Percentiles rank a stretch among this genome's conserved stretches.
phyloP scores from a whole-genome alignment of 2,888 invertebrate genomes.

The Rhamnusium bicolor region DNA sequence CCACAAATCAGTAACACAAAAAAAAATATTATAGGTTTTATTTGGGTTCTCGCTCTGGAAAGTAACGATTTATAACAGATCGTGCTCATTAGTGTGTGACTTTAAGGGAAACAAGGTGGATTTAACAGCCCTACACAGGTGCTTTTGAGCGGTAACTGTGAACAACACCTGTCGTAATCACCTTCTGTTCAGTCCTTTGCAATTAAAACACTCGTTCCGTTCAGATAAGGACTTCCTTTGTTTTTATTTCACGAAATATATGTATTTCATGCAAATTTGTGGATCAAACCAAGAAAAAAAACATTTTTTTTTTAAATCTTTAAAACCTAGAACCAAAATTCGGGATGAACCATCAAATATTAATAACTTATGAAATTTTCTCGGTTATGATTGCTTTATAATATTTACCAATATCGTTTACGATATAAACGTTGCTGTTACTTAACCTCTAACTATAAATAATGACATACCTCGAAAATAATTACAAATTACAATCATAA shows the following conservation, averaged over 20 bases:
- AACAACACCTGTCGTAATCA: constrained; percentile 15
- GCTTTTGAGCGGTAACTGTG: neutral
- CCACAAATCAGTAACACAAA: no score
- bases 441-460: neutral
- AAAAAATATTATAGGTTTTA: no score
- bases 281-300: no score
- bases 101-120: constrained; percentile 20
- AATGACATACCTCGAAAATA: neutral
- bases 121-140: constrained; percentile 25
- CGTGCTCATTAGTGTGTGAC: neutral
- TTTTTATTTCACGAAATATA: no score
- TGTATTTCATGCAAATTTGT: no score
- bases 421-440: neutral
- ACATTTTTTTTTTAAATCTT: no score
- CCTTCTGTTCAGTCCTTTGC: neutral
- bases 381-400: no score
- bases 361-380: no score
- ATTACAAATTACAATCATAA: neutral
- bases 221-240: neutral
- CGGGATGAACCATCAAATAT: no score
- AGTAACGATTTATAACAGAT: constrained; percentile 6
- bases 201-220: neutral
- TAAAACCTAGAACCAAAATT: no score
- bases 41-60: neutral
- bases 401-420: no score